Percentiles rank a stretch among this genome's conserved stretches.
phyloP scores from a whole-genome alignment of 2,888 invertebrate genomes.

The Andrena dorsata region DNA sequence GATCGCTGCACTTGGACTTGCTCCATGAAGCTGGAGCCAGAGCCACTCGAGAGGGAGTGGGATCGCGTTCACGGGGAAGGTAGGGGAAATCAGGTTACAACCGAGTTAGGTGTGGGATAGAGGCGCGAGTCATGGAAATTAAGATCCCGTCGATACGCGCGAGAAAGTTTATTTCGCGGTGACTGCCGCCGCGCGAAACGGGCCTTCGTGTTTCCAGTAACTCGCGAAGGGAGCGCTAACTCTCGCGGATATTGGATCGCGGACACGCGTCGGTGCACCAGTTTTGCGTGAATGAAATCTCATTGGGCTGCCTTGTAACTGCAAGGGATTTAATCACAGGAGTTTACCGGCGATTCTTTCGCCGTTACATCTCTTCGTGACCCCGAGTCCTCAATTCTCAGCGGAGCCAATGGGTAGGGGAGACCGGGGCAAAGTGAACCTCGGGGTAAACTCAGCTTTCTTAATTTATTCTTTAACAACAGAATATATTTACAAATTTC shows the following conservation, averaged over 20 bases:
- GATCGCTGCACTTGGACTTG: conserved; percentile 62
- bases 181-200: background rate
- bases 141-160: conserved; percentile 29
- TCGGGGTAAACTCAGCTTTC: too few species aligned
- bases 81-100: conserved; percentile 50
- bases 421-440: too few species aligned
- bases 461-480: too few species aligned
- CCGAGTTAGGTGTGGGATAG: conserved; percentile 16
- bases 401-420: too few species aligned
- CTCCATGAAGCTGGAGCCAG: conserved; percentile 23
- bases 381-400: too few species aligned
- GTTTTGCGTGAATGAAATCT: too few species aligned
- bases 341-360: too few species aligned
- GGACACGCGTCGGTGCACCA: background rate
- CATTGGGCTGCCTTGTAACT: too few species aligned
- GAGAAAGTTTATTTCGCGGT: conserved; percentile 20
- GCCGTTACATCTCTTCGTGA: too few species aligned
- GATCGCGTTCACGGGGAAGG: conserved; percentile 13
- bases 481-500: too few species aligned
- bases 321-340: too few species aligned
- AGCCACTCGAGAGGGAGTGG: conserved; percentile 22
- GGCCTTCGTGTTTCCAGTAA: background rate
- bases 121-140: conserved; percentile 35
- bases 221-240: background rate
- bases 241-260: background rate